phyloP scores from a whole-genome alignment of 1,140 invertebrate species.

The Thrips palmi region DNA sequence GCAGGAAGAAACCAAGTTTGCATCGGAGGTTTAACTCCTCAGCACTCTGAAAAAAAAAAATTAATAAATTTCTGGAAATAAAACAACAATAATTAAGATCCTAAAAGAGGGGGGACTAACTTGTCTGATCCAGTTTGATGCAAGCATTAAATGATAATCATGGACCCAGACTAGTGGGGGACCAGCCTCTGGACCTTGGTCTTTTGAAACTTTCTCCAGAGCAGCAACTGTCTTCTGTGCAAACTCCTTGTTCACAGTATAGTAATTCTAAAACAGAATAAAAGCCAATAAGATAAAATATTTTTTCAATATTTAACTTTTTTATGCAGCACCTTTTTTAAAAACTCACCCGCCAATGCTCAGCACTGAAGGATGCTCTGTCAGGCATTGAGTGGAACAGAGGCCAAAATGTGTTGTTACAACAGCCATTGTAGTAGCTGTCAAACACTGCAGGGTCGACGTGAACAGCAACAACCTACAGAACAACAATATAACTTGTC shows the following conservation, averaged over 20 bases:
- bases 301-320: neutral
- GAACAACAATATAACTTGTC: slow-evolving; percentile 16
- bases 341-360: slow-evolving; percentile 46
- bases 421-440: slow-evolving; percentile 80
- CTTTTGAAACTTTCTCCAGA: slow-evolving; percentile 35
- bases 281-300: neutral
- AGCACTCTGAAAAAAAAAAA: slow-evolving; percentile 31
- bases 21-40: slow-evolving; percentile 59
- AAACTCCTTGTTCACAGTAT: slow-evolving; percentile 62
- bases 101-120: slow-evolving; percentile 21
- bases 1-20: slow-evolving; percentile 76
- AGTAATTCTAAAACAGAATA: slow-evolving; percentile 37
- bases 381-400: slow-evolving; percentile 82
- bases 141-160: slow-evolving; percentile 80
- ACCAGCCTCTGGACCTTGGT: slow-evolving; percentile 32
- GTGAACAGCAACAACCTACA: slow-evolving; percentile 60
- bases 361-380: slow-evolving; percentile 50
- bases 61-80: slow-evolving; percentile 1
- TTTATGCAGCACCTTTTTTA: neutral
- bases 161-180: slow-evolving; percentile 75
- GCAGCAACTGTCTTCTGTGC: slow-evolving; percentile 58
- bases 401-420: slow-evolving; percentile 83
- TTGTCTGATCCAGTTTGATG: slow-evolving; percentile 74
- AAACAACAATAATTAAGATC: slow-evolving; percentile 5
- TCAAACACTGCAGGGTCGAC: slow-evolving; percentile 55